Evolutionary conservation across 2,797 vertebrate species (phyloP).

Genomic region (Eulemur rubriventer): DNA sequence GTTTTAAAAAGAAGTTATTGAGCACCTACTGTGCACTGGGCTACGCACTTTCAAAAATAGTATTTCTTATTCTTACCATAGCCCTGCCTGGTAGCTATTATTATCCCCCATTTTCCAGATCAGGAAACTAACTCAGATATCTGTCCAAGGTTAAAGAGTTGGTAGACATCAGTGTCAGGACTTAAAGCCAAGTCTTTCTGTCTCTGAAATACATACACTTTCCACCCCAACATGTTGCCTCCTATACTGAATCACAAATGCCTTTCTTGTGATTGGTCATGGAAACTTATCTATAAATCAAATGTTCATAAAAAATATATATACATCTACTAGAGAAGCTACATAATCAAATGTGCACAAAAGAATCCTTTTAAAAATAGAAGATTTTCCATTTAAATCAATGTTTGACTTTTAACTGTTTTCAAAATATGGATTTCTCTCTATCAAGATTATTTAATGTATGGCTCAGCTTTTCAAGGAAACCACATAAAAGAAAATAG

Average conservation of each 20-base stretch:
- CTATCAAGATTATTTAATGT: neutral
- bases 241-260: neutral
- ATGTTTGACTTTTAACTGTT: neutral
- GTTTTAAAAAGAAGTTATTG: too few species aligned
- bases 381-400: neutral
- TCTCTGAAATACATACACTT: neutral
- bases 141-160: neutral
- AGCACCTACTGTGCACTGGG: neutral
- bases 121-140: neutral
- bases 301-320: slow-evolving; percentile 4
- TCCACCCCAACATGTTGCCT: neutral
- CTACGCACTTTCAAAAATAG: neutral
- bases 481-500: slow-evolving; percentile 31
- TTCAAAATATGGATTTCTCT: slow-evolving; percentile 32
- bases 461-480: neutral
- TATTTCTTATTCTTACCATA: neutral
- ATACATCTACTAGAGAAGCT: neutral
- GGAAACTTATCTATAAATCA: neutral
- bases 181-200: neutral
- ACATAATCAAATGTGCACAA: neutral
- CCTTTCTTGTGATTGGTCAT: neutral
- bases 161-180: neutral
- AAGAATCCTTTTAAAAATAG: slow-evolving; percentile 35
- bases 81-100: neutral
- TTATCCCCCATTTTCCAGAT: neutral